Evolutionary conservation across 2,113 vertebrate species (phyloP), one percentile per base, ranked within the genome.

Genomic region (Psephotus haematonotus): DNA sequence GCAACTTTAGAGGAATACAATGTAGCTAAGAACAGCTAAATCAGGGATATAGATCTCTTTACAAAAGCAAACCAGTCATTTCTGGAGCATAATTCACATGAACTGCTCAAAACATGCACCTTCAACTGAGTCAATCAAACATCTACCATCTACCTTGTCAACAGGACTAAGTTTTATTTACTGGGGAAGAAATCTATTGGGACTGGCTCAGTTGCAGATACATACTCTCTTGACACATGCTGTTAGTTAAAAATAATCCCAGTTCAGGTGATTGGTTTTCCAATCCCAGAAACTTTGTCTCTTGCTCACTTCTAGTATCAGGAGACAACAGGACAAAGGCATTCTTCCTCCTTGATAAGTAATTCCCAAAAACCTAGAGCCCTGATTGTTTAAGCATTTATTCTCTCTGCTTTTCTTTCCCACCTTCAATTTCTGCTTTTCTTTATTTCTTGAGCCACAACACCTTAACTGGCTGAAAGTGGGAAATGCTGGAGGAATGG

Each of bases 231-330:
- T 31, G n/a, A 27, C 59, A 83, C 13, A 5, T 78, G 13, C 4
- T 9, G 23, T 17, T 64, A 86, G 41, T 43, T 43, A 53, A 41
- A 52, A 47, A 11, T 28, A 65, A 77, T 70, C 23, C 46, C 27
- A 75, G 11, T 11, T n/a, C 3, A 88, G 12, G 4, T 17, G 14
- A 79, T 4, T 24, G 23, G 71, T 52, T 78, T 93, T 84, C 39
- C 39, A 90, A 4, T 7, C 9, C 27, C 27, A 70, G 37, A 74
- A 90, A 27, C 23, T 41, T 75, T 70, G n/a, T 37, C 18, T 76
- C 46, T 52, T 1, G 0, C 22, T 75, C 1, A 0, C 5, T 9
- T 49, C 57, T 44, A 41, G 8, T 31, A 80, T 7, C 19, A 81
- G 11, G 7, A 90, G 15, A 83, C 6, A 16, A 74, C 11, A 68